phyloP scores from a whole-genome alignment of 2,888 invertebrate genomes.

The Arctia plantaginis region DNA sequence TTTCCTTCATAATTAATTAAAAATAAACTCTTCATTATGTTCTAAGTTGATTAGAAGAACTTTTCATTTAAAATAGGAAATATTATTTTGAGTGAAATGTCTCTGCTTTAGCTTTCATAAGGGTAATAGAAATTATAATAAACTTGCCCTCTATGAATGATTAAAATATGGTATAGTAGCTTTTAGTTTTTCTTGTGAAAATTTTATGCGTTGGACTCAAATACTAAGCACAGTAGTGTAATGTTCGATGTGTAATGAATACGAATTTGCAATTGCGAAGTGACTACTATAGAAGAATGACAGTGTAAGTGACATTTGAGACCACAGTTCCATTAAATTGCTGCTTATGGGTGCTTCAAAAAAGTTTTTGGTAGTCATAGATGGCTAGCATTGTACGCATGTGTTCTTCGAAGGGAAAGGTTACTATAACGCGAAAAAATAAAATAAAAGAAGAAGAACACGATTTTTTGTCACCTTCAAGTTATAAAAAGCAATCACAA shows the following conservation, averaged over 20 bases:
- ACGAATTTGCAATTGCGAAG: neutral
- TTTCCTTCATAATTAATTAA: neutral
- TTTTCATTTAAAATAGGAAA: neutral
- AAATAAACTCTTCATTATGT: neutral
- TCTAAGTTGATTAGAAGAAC: neutral
- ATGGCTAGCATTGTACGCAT: too few species aligned
- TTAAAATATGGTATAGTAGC: neutral
- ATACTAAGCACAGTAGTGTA: neutral
- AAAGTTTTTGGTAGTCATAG: too few species aligned
- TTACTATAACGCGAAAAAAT: accelerated
- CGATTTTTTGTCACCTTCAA: neutral
- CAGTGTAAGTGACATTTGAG: too few species aligned
- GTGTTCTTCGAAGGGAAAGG: neutral
- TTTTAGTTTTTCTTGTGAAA: neutral
- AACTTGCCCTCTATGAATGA: neutral
- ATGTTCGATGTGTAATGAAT: too few species aligned
- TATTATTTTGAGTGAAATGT: neutral
- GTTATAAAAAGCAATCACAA: neutral
- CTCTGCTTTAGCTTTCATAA: neutral
- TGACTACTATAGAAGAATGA: neutral
- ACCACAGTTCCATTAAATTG: too few species aligned
- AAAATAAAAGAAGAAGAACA: neutral
- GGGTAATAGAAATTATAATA: neutral
- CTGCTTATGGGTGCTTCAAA: neutral
- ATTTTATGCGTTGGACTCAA: neutral